Evolutionary conservation across 2,888 invertebrate species (phyloP), one percentile per base, ranked within the genome.

Genomic region (Barypeithes pellucidus): DNA sequence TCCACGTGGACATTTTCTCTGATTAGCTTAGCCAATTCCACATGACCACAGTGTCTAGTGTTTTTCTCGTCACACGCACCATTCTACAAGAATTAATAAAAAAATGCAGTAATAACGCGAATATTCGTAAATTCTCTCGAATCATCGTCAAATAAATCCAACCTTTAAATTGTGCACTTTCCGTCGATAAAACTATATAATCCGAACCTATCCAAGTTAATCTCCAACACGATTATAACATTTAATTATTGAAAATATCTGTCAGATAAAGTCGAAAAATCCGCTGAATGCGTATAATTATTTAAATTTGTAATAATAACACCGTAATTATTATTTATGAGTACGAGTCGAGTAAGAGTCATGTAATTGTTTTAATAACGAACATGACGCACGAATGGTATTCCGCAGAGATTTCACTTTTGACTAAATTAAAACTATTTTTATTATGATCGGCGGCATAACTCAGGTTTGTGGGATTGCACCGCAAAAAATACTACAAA

Each of bases 261-360:
- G 60, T 43, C 60, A 60, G 60, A 60, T 70, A 70, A 60, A 41
- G 69, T 18, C 54, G 11, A 54, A 70, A 70, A 70, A 70, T 63
- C 50, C 54, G 41, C 63, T 54, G 62, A 63, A 70, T 57, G 63
- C 52, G 69, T 62, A 43, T 63, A 70, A 70, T 70, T 70, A 70
- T 70, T 70, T 54, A 70, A 70, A 70, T 70, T 63, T 68, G 61
- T 60, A 68, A 60, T 60, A 45, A 61, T 52, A 52, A 60, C 54
- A 33, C 69, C 43, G 54, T 70, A 70, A 70, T 70, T 63, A 62
- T 24, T 47, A 57, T 68, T 68, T 61, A 50, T 50, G 60, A 41
- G 14, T 43, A 50, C 39, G 60, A 41, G 14, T 43, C 24, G 41
- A 59, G 33, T 52, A 33, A 57, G 54, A 57, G 16, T 57, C 54